Percentiles rank a stretch among this genome's conserved stretches.
Evolutionary conservation across 1,140 invertebrate genomes (phyloP).

Genomic region (Drosophila parabipectinata): DNA sequence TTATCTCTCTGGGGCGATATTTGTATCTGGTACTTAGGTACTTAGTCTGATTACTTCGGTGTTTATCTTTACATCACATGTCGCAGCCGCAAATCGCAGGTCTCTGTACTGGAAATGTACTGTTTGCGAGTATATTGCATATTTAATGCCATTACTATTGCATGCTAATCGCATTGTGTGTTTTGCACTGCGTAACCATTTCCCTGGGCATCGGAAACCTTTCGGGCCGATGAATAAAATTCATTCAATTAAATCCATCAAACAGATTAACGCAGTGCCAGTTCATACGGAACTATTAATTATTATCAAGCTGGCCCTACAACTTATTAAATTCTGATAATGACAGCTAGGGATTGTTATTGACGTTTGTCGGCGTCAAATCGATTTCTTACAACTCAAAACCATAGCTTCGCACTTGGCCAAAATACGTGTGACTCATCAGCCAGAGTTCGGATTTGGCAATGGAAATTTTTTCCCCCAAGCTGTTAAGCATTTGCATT

Average conservation of each 20-base stretch:
- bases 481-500: slow-evolving; percentile 45
- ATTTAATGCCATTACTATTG: slow-evolving; percentile 46
- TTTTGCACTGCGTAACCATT: slow-evolving; percentile 35
- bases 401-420: slow-evolving; percentile 21
- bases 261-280: slow-evolving; percentile 19
- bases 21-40: slow-evolving; percentile 28
- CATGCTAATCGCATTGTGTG: slow-evolving; percentile 46
- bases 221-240: slow-evolving; percentile 26
- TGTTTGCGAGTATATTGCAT: slow-evolving; percentile 15
- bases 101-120: slow-evolving; percentile 15
- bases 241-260: slow-evolving; percentile 11
- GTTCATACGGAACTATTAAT: not conserved
- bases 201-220: slow-evolving; percentile 16
- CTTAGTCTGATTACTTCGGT: slow-evolving; percentile 51
- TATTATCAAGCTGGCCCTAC: not conserved
- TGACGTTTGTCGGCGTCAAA: not conserved
- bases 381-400: slow-evolving; percentile 1
- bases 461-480: slow-evolving; percentile 50
- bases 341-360: not conserved
- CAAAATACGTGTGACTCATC: not conserved
- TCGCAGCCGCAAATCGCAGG: slow-evolving; percentile 37
- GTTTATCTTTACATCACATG: slow-evolving; percentile 54
- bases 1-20: slow-evolving; percentile 11
- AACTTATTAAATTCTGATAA: not conserved
- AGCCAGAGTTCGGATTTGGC: slow-evolving; percentile 11